Conservation (phyloP, 2,888 invertebrate genomes). For the Actias luna region DNA sequence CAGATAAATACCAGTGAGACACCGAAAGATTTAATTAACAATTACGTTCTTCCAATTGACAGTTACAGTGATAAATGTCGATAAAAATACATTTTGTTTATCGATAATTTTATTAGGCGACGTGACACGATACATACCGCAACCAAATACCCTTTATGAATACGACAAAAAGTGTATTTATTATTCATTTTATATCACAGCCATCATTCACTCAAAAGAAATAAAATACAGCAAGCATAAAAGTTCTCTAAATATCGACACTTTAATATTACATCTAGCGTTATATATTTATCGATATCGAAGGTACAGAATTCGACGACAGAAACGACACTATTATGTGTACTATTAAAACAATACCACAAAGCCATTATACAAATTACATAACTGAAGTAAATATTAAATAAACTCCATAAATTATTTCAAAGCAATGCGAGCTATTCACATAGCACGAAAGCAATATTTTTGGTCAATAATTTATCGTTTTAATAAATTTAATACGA, state of each 20-base stretch:
- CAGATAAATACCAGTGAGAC: too few species aligned
- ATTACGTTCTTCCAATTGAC: background rate
- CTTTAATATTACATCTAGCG: background rate
- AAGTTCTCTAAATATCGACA: background rate
- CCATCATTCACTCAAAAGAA: conserved; percentile 36
- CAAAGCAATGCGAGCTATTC: background rate
- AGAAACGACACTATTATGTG: background rate
- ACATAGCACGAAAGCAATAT: background rate
- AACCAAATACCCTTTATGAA: background rate
- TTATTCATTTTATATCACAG: conserved; percentile 37
- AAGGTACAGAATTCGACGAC: too few species aligned
- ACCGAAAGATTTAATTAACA: background rate
- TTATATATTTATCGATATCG: too few species aligned
- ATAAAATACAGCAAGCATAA: background rate
- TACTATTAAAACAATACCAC: background rate
- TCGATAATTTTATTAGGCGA: conserved; percentile 4
- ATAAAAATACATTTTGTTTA: background rate
- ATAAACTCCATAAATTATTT: background rate
- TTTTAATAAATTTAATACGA: background rate
- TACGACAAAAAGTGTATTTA: background rate
- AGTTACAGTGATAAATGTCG: background rate
- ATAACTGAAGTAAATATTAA: background rate
- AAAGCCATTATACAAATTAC: background rate
- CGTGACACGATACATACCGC: background rate
- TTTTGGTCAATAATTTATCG: background rate